Percentiles rank a stretch among this genome's conserved stretches.
These are phyloP conservation scores for Corvus moneduloides DNA, from an alignment of 2,113 vertebrate genomes.

Conservation along the genomic window DNA sequence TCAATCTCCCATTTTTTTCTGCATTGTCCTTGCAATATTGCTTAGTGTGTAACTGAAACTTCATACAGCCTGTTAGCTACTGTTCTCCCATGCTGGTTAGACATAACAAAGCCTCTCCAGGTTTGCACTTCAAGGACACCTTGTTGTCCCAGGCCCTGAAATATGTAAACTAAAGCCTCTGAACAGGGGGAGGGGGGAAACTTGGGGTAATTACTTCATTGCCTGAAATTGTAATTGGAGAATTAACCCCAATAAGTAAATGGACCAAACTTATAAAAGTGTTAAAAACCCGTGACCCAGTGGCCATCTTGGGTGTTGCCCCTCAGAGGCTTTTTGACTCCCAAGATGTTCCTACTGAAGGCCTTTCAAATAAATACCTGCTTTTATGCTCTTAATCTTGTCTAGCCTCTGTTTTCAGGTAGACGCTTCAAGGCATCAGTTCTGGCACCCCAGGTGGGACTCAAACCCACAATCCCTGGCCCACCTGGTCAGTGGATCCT, in stretches of 20 bases:
- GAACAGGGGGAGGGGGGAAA: accelerated
- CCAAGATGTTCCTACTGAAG: not conserved
- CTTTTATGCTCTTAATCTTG: not conserved
- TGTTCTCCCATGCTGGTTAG: not conserved
- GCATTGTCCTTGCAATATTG: not conserved
- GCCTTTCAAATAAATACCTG: not conserved
- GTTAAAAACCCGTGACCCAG: not conserved
- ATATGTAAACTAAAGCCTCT: not conserved
- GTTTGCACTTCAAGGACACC: not conserved
- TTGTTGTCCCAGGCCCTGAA: not conserved
- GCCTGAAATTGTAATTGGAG: not conserved
- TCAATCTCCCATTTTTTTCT: not conserved
- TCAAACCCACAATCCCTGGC: constrained; percentile 78
- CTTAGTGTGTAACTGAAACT: not conserved
- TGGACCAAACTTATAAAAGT: not conserved
- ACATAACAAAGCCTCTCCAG: not conserved
- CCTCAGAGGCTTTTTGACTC: not conserved
- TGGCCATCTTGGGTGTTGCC: not conserved
- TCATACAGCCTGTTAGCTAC: not conserved
- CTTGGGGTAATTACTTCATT: not conserved
- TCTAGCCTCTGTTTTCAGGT: not conserved
- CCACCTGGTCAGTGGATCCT: not conserved
- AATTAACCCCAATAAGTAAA: not conserved
- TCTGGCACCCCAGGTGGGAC: constrained; percentile 69
- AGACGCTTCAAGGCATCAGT: not conserved